These are phyloP conservation scores for Trididemnum miniatum DNA, from an alignment of 23 tunicate species.

Conservation along the genomic window DNA sequence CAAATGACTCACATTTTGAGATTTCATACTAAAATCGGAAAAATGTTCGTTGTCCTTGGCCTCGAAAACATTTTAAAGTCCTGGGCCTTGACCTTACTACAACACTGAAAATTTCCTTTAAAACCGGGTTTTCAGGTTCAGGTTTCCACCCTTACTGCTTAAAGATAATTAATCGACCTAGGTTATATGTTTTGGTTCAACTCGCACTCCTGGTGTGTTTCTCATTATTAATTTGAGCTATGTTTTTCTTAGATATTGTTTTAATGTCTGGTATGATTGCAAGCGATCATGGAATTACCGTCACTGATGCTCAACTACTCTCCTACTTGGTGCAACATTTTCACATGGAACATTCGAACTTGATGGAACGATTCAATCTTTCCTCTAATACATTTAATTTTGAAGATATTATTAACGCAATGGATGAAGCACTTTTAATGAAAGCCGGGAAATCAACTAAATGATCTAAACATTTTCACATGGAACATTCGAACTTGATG, in stretches of 20 bases:
- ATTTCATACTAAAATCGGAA: too few species aligned
- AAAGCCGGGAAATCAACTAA: slow-evolving; percentile 18
- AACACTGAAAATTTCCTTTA: too few species aligned
- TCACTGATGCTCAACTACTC: slow-evolving; percentile 81
- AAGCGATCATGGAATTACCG: slow-evolving; percentile 41
- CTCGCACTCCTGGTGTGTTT: too few species aligned
- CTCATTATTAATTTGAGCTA: too few species aligned
- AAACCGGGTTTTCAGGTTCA: too few species aligned
- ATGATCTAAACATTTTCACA: slow-evolving; percentile 55
- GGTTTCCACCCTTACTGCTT: too few species aligned
- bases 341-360: slow-evolving; percentile 42
- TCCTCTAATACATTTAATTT: slow-evolving; percentile 56
- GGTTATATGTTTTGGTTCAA: too few species aligned
- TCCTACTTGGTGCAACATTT: slow-evolving; percentile 75
- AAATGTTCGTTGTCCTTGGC: too few species aligned
- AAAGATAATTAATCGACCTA: too few species aligned
- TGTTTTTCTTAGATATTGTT: slow-evolving; percentile 59
- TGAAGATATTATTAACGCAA: slow-evolving; percentile 45
- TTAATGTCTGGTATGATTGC: slow-evolving; percentile 62
- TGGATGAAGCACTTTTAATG: slow-evolving; percentile 45
- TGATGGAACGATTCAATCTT: slow-evolving; percentile 59
- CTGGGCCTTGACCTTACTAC: too few species aligned
- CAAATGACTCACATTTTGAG: too few species aligned
- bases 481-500: slow-evolving; percentile 47
- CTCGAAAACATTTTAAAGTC: too few species aligned